Evolutionary conservation across 2,797 vertebrate species (phyloP).

Genomic region (Anolis apletophallus): DNA sequence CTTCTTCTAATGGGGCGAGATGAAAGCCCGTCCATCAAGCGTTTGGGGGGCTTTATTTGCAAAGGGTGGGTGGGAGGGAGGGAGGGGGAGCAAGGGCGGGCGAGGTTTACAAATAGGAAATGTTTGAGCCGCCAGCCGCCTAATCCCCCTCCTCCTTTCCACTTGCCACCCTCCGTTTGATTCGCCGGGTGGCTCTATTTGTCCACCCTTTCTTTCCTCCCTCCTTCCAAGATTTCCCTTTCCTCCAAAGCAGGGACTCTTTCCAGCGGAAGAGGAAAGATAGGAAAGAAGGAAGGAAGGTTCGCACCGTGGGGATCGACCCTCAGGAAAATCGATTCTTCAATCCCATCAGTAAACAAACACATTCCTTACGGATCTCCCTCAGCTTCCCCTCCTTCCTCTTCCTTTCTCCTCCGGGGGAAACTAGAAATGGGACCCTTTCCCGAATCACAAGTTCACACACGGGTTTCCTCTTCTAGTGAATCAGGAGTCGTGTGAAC

Average conservation of each 20-base stretch:
- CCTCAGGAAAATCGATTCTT: conserved; percentile 55
- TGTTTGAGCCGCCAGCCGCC: conserved; percentile 26
- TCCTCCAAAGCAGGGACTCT: conserved; percentile 64
- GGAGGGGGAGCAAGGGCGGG: background rate
- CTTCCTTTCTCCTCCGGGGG: conserved; percentile 22
- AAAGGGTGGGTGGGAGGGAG: conserved; percentile 40
- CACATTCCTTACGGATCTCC: background rate
- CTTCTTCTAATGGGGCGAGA: background rate
- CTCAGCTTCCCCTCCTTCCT: conserved; percentile 18
- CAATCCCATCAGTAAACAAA: too few species aligned
- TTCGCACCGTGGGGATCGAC: conserved; percentile 57
- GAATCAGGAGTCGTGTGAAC: too few species aligned
- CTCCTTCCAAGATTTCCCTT: conserved; percentile 47
- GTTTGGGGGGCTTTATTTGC: conserved; percentile 52
- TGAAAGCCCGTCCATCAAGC: conserved; percentile 50
- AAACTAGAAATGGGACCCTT: conserved; percentile 58
- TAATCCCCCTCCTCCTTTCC: conserved; percentile 68
- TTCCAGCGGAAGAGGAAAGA: background rate
- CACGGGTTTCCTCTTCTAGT: too few species aligned
- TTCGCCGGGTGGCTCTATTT: conserved; percentile 3
- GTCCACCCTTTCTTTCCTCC: conserved; percentile 30
- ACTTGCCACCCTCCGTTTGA: conserved; percentile 69
- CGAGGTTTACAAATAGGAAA: conserved; percentile 48
- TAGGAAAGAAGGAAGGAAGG: conserved; percentile 45
- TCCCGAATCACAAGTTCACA: conserved; percentile 1